A percentile compares a stretch with the other conserved stretches of the same genome.
Evolutionary conservation across 1,140 invertebrate genomes (phyloP).

Genomic region (Maconellicoccus hirsutus): DNA sequence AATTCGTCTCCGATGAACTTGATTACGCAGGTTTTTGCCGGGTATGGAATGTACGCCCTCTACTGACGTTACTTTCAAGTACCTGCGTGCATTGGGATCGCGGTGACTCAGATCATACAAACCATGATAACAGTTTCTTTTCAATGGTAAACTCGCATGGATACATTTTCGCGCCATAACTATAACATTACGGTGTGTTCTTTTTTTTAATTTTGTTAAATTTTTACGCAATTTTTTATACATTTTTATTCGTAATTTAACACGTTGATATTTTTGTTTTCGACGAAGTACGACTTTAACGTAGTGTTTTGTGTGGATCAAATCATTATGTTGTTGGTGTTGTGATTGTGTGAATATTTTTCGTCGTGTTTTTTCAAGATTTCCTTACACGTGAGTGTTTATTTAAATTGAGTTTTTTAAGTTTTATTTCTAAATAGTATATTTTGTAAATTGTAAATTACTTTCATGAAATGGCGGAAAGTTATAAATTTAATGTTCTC

Average conservation of each 20-base stretch:
- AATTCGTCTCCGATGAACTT: neutral
- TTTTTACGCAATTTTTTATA: neutral
- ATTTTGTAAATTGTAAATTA: no score
- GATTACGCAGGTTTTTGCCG: neutral
- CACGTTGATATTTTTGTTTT: neutral
- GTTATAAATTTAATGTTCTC: no score
- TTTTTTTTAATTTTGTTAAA: neutral
- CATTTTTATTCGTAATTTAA: neutral
- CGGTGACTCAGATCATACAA: constrained; percentile 1
- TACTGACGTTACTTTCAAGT: neutral
- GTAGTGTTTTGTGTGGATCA: no score
- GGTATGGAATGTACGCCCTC: neutral
- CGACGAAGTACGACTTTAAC: no score
- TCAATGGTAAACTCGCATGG: neutral
- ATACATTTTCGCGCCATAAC: neutral
- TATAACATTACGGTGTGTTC: neutral
- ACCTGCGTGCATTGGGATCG: neutral
- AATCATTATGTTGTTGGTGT: neutral
- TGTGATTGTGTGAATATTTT: neutral
- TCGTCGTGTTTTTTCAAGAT: no score
- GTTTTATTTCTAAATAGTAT: no score
- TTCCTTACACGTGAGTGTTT: no score
- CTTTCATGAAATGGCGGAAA: no score
- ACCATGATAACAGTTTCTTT: constrained; percentile 9
- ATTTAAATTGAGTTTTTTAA: no score